A percentile compares a stretch with the other conserved stretches of the same genome.
These are phyloP conservation scores for Ornithoptera alexandrae DNA, from an alignment of 2,888 invertebrate genomes.

Conservation along the genomic window DNA sequence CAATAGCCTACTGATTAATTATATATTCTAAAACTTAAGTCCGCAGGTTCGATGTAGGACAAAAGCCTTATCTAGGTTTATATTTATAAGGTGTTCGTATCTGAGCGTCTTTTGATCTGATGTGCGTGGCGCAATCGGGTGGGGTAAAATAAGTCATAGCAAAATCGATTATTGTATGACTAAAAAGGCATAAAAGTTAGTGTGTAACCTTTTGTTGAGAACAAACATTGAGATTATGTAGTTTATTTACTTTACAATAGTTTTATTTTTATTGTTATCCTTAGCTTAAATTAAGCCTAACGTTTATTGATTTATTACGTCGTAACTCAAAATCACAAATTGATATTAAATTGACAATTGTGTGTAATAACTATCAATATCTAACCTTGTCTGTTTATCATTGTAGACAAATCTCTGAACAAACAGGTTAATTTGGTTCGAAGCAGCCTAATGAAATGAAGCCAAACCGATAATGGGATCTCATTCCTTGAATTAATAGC, in stretches of 20 bases:
- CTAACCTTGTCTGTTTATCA: conserved; percentile 1
- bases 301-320: not conserved
- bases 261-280: no score
- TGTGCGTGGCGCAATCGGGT: no score
- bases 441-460: conserved; percentile 12
- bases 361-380: not conserved
- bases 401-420: conserved; percentile 3
- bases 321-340: not conserved
- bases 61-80: no score
- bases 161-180: no score
- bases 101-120: no score
- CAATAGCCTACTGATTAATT: not conserved
- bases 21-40: not conserved
- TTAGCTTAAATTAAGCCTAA: not conserved
- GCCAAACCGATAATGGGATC: not conserved
- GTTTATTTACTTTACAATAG: no score
- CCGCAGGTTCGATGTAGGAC: no score
- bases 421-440: conserved; percentile 5
- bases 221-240: no score
- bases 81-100: no score
- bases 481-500: not conserved
- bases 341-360: not conserved
- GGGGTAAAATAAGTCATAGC: no score
- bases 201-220: no score
- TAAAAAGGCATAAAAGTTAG: no score